A percentile compares a stretch with the other conserved stretches of the same genome.
phyloP scores from a whole-genome alignment of 2,797 vertebrate species.

The Lateolabrax maculatus region DNA sequence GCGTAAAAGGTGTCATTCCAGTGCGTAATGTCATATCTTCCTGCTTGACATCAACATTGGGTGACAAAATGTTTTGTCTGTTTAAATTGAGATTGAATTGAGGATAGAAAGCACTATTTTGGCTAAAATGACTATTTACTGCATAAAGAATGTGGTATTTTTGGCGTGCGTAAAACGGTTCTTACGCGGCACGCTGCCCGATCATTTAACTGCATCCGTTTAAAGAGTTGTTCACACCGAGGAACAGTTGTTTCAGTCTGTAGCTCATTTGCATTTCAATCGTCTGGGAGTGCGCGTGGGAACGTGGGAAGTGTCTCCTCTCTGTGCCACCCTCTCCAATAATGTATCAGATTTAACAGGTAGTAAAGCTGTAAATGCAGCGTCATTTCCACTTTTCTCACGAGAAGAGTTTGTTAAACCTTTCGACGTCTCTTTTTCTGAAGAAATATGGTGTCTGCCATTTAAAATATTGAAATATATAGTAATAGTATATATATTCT shows the following conservation, averaged over 20 bases:
- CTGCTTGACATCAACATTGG: not conserved
- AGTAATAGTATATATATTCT: no score
- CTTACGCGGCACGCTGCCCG: not conserved
- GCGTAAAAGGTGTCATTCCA: conserved; percentile 16
- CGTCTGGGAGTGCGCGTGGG: not conserved
- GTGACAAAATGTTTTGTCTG: rapidly evolving
- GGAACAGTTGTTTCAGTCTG: not conserved
- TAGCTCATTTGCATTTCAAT: conserved; percentile 23
- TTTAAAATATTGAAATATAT: no score
- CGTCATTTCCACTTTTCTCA: conserved; percentile 38
- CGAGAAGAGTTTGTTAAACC: not conserved
- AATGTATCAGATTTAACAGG: conserved; percentile 44
- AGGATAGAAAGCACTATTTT: rapidly evolving
- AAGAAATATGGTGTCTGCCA: not conserved
- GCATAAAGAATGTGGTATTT: not conserved
- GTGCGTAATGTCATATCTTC: not conserved
- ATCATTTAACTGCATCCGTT: not conserved
- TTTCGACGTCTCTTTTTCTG: not conserved
- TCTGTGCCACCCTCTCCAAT: not conserved
- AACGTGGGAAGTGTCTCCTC: conserved; percentile 17
- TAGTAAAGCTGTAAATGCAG: conserved; percentile 50
- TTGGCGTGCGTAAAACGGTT: not conserved
- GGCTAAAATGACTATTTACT: rapidly evolving
- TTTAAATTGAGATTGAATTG: not conserved
- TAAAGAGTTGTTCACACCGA: not conserved